Base-by-base conservation (phyloP, 2,113 vertebrate species). In the Psephotus haematonotus region DNA sequence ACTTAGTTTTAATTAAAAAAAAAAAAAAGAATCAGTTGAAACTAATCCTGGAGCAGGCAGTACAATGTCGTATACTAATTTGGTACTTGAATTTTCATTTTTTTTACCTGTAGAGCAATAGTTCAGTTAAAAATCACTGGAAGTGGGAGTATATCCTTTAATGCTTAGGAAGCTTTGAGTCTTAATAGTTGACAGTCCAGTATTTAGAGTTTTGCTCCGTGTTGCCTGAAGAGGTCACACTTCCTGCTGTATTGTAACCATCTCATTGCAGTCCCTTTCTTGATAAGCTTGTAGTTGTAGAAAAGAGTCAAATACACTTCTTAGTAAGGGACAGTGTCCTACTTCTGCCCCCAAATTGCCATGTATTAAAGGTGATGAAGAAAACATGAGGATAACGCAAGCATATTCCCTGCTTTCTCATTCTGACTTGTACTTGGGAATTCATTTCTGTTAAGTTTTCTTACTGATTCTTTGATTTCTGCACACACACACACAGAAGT, bases 261-360 rank as follows among this genome's bases (percentile, higher is more conserved):
- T 23, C 55, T 65, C 62, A 17, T n/a, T 72, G 13, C 17, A 76
- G 16, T 69, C 9, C 4, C 13, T 90, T 81, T 82, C 24, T 92
- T 20, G 17, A 25, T 87, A 52, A 82, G n/a, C 29, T 88, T 72
- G 15, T 43, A 65, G 7, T 29, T 81, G 14, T 52, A 74, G 31
- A 65, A 72, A 17, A 65, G 13, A 39, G 44, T 55, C 35, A 64
- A 62, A 62, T 62, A 37, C 2, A 0, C 33, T 81, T 85, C 41
- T 31, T 46, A 1, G 11, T 83, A 13, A 65, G 35, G 5, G 37
- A 3, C 0, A 0, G 4, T 41, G 18, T 46, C 33, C 53, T 88
- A 3, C 41, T 70, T 62, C 37, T 81, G 31, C 25, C 29, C 11
- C 10, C 9, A 39, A 35, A 33, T 55, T 93, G n/a, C 41, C 4